Evolutionary conservation across 2,797 vertebrate genomes (phyloP).

Genomic region (Eurystomus glaucurus): DNA sequence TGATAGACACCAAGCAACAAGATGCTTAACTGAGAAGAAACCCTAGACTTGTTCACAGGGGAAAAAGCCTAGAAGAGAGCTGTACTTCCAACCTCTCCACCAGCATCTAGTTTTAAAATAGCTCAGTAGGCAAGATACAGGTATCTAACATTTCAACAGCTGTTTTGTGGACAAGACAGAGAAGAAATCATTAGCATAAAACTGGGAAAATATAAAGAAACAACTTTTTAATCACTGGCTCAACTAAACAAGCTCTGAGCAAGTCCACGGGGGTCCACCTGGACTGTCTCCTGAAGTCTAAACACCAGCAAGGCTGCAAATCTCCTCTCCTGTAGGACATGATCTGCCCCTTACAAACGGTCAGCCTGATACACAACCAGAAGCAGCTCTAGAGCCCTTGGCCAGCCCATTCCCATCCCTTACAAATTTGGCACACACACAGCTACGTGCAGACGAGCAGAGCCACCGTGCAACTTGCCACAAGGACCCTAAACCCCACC

Average conservation of each 20-base stretch:
- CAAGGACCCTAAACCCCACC: not conserved
- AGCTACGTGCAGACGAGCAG: not conserved
- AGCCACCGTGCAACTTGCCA: fast-evolving
- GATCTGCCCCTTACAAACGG: not conserved
- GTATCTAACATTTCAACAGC: not conserved
- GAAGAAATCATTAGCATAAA: not conserved
- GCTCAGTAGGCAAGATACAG: not conserved
- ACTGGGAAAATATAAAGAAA: not conserved
- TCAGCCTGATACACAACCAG: not conserved
- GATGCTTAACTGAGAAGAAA: not conserved
- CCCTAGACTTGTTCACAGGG: not conserved
- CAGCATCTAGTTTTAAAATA: not conserved
- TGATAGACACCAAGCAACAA: constrained; percentile 1
- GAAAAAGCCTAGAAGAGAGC: not conserved
- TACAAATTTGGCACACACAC: fast-evolving
- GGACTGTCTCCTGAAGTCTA: not conserved
- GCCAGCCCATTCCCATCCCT: too few species aligned
- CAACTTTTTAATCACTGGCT: not conserved
- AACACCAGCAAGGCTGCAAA: not conserved
- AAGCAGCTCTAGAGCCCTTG: not conserved
- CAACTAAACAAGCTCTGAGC: not conserved
- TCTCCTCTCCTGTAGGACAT: not conserved
- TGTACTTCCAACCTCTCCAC: not conserved
- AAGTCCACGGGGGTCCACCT: fast-evolving
- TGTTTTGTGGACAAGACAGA: fast-evolving